Percentiles rank a stretch among this genome's conserved stretches.
Conservation (phyloP, 1,140 invertebrate genomes). For the Caerostris darwini region DNA sequence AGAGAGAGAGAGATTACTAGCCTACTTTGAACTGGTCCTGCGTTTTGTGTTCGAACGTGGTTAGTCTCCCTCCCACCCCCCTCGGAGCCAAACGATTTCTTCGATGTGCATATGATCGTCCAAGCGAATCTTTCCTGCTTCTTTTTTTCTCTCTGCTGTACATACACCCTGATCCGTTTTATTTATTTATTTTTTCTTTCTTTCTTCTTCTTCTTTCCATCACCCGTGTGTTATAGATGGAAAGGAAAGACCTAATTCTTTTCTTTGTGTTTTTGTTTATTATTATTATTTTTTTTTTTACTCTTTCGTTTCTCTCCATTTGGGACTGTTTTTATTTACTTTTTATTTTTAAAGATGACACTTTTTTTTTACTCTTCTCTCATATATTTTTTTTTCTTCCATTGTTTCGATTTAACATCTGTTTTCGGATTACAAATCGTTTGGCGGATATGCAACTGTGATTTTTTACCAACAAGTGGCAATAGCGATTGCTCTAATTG, state of each 20-base stretch:
- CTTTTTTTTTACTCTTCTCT: slow-evolving; percentile 3
- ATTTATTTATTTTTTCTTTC: slow-evolving; percentile 11
- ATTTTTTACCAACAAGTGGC: neutral
- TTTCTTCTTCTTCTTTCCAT: slow-evolving; percentile 2
- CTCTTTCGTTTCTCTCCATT: slow-evolving; percentile 11
- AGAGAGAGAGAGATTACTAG: slow-evolving; percentile 51
- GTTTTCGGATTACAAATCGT: neutral
- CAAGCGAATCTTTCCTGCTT: slow-evolving; percentile 72
- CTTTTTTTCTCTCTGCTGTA: slow-evolving; percentile 19
- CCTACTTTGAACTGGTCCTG: slow-evolving; percentile 77
- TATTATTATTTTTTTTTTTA: neutral
- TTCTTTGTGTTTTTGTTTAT: slow-evolving; percentile 33
- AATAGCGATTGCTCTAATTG: neutral
- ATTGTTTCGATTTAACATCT: neutral
- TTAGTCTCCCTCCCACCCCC: neutral
- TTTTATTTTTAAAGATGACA: slow-evolving; percentile 34
- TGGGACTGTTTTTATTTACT: neutral
- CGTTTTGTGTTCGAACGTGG: slow-evolving; percentile 66
- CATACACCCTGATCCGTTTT: slow-evolving; percentile 39
- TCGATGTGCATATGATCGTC: slow-evolving; percentile 50
- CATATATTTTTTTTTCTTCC: neutral
- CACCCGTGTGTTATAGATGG: neutral
- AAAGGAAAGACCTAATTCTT: slow-evolving; percentile 72
- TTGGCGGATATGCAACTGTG: neutral
- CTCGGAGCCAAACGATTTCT: slow-evolving; percentile 42